Base-by-base conservation (phyloP, 2,797 vertebrate genomes). In the Ambastaia sidthimunki region DNA sequence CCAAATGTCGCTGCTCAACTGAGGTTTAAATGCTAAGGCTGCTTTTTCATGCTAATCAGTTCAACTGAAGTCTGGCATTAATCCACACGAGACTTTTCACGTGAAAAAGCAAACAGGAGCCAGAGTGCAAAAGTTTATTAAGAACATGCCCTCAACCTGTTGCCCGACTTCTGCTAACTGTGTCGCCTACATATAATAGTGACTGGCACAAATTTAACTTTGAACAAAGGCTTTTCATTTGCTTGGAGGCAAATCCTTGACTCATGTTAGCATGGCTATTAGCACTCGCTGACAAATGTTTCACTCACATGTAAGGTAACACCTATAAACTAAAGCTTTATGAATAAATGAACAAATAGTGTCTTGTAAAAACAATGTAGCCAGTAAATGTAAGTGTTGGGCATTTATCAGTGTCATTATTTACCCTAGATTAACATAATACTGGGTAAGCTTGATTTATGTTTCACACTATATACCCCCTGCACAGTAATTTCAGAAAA, bases 41-140 rank as follows among this genome's bases (percentile, higher is more conserved):
- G 68, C 60, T 68, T 68, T 80, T 72, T 71, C 15, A 41, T 23
- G 31, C 60, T 80, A 80, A 73, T 83, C 62, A 18, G 52, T 50
- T 41, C 44, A 47, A 66, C 3, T 41, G 31, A 28, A 23, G 18
- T 70, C 44, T 66, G 28, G 57, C 59, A 7, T 66, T 13, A 18
- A 19, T 57, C 9, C 41, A 44, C 41, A 44, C 41, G 10, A 44
- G 41, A 44, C 41, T 44, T 44, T 69, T 80, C 82, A 80, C 44
- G 68, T 80, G 78, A 76, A 48, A 15, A 37, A 48, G 34, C 21
- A 21, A 63, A 76, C 19, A 44, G 68, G 52, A 34, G 28, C 47
- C 5, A 48, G 54, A 80, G 66, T 54, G 28, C 44, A 65, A 31
- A 50, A 7, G 57, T 76, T 71, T 63, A 9, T 15, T 4, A 19